Evolutionary conservation across 1,140 invertebrate species (phyloP).

Genomic region (Drosophila kurseongensis): DNA sequence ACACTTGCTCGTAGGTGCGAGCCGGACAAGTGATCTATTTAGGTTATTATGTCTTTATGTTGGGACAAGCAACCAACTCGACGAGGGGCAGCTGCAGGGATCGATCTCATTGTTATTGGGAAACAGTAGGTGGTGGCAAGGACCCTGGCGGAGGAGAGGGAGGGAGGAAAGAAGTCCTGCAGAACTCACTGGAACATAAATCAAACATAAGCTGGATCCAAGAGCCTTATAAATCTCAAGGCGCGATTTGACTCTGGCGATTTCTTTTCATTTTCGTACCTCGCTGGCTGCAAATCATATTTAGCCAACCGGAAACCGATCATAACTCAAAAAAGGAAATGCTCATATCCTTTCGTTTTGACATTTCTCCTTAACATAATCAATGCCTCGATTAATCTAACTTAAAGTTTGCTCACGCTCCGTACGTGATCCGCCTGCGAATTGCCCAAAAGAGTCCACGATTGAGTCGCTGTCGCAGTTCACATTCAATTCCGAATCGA

Average conservation of each 20-base stretch:
- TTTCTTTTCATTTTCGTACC: constrained; percentile 38
- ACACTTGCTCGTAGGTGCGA: constrained; percentile 70
- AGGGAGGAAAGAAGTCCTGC: constrained; percentile 20
- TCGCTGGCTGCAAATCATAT: constrained; percentile 67
- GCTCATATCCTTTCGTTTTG: constrained; percentile 80
- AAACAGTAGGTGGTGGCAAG: constrained; percentile 75
- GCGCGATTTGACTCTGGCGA: constrained; percentile 17
- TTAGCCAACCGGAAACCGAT: constrained; percentile 74
- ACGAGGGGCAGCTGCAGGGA: constrained; percentile 60
- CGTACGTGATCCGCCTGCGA: constrained; percentile 69
- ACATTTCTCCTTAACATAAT: constrained; percentile 70
- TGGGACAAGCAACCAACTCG: constrained; percentile 42
- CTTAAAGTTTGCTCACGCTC: constrained; percentile 81
- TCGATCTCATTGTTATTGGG: constrained; percentile 51
- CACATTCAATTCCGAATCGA: constrained; percentile 24
- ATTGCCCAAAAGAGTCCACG: constrained; percentile 34
- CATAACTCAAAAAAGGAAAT: constrained; percentile 82
- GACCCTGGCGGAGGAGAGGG: not conserved
- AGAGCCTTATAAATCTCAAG: constrained; percentile 53
- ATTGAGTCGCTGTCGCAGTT: constrained; percentile 19
- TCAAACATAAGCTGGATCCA: constrained; percentile 57
- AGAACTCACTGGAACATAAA: constrained; percentile 52
- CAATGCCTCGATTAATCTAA: constrained; percentile 76
- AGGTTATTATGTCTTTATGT: constrained; percentile 81
- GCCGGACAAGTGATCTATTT: constrained; percentile 78